Percentiles rank a stretch among this genome's conserved stretches.
Conservation (phyloP, 2,888 invertebrate genomes). For the Eristalinus aeneus region DNA sequence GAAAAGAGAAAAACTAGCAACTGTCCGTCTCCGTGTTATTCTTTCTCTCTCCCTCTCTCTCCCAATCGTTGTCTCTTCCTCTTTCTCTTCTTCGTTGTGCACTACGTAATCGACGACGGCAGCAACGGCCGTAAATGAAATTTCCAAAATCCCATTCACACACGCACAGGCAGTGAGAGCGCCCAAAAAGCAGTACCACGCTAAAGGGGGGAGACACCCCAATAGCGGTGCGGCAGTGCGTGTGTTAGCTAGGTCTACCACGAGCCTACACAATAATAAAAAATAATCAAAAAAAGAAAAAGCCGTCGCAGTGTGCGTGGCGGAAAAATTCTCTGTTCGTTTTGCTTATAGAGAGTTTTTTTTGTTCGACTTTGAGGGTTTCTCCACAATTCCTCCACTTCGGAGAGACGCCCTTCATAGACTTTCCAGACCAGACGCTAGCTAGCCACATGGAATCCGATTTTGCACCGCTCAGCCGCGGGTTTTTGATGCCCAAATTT, state of each 20-base stretch:
- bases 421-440: conserved; percentile 50
- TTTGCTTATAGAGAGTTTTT: neutral
- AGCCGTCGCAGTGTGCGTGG: neutral
- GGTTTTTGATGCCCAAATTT: neutral
- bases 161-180: conserved; percentile 1
- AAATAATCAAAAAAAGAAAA: conserved; percentile 7
- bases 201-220: neutral
- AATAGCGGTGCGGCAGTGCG: neutral
- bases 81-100: conserved; percentile 25
- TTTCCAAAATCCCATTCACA: conserved; percentile 61
- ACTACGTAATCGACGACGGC: conserved; percentile 51
- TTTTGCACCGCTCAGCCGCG: neutral
- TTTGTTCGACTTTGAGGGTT: neutral
- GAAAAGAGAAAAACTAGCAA: conserved; percentile 11
- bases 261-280: conserved; percentile 14
- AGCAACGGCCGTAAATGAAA: conserved; percentile 29
- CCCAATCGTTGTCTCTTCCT: neutral
- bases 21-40: conserved; percentile 15
- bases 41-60: neutral
- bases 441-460: conserved; percentile 32
- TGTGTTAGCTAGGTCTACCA: conserved; percentile 2
- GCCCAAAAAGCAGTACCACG: neutral
- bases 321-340: neutral
- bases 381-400: neutral
- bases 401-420: neutral